Percentiles rank a stretch among this genome's conserved stretches.
Evolutionary conservation across 2,888 invertebrate species (phyloP).

Genomic region (Synanthedon vespiformis): DNA sequence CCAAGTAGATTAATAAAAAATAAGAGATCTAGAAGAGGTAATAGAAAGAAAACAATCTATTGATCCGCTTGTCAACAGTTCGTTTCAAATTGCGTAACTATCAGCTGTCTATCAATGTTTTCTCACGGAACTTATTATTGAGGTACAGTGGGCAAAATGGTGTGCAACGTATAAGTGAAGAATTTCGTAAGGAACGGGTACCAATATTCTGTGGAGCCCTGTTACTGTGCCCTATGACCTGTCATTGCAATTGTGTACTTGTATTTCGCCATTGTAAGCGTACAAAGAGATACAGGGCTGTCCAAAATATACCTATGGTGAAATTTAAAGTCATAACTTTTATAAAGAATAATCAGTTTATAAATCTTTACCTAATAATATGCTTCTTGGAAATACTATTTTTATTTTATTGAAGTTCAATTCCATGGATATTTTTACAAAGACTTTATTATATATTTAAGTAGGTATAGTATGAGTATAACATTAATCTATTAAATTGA

Average conservation of each 20-base stretch:
- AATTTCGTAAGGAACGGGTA: not conserved
- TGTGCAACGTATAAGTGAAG: not conserved
- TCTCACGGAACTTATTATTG: slow-evolving; percentile 46
- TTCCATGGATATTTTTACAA: too few relatives aligned
- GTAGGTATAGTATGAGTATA: too few relatives aligned
- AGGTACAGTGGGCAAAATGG: not conserved
- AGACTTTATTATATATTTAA: too few relatives aligned
- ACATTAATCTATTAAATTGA: too few relatives aligned
- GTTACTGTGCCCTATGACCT: slow-evolving; percentile 31
- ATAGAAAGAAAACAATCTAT: slow-evolving; percentile 7
- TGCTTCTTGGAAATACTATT: too few relatives aligned
- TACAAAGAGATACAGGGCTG: not conserved
- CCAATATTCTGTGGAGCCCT: not conserved
- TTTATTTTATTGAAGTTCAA: too few relatives aligned
- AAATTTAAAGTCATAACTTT: too few relatives aligned
- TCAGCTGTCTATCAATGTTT: slow-evolving; percentile 28
- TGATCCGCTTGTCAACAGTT: slow-evolving; percentile 17
- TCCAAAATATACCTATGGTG: too few relatives aligned
- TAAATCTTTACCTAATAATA: too few relatives aligned
- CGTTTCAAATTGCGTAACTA: slow-evolving; percentile 12
- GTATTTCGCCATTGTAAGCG: not conserved
- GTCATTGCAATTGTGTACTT: slow-evolving; percentile 28
- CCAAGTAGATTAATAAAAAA: too few relatives aligned
- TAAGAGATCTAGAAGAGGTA: too few relatives aligned
- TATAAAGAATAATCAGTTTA: too few relatives aligned